These are phyloP conservation scores for Cantharis flavilabris DNA, from an alignment of 2,888 invertebrate genomes.

Conservation along the genomic window DNA sequence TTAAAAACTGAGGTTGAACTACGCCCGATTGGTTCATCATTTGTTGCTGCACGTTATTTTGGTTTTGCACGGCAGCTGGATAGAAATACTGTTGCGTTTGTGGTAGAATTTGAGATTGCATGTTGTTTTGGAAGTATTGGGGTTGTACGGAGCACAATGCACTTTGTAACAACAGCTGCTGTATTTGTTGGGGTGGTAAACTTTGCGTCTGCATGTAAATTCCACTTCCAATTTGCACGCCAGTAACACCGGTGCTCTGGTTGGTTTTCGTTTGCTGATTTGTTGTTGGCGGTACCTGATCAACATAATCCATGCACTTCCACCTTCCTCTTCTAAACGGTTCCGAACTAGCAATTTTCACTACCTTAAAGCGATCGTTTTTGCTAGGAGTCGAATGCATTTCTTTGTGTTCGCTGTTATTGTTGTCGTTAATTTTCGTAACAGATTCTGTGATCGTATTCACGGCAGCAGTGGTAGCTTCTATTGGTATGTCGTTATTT, in stretches of 20 bases:
- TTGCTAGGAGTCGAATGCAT: constrained; percentile 60
- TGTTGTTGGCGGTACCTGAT: constrained; percentile 60
- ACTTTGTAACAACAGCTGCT: constrained; percentile 54
- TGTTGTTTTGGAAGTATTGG: constrained; percentile 37
- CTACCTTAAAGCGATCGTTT: constrained; percentile 73
- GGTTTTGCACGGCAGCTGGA: constrained; percentile 48
- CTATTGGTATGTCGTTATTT: constrained; percentile 38
- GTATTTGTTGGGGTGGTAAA: constrained; percentile 56
- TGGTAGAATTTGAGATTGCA: constrained; percentile 51
- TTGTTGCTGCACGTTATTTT: constrained; percentile 41
- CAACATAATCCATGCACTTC: constrained; percentile 78
- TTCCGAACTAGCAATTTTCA: constrained; percentile 77
- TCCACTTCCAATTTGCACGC: constrained; percentile 33
- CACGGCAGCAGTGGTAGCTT: constrained; percentile 40
- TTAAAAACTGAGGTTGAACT: constrained; percentile 50
- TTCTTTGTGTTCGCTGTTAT: constrained; percentile 55
- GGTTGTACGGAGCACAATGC: constrained; percentile 42
- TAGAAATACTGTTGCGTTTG: constrained; percentile 52
- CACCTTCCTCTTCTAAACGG: constrained; percentile 76
- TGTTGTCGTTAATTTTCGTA: constrained; percentile 53
- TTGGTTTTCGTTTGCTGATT: constrained; percentile 23
- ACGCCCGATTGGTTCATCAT: constrained; percentile 42
- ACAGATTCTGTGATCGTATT: constrained; percentile 50
- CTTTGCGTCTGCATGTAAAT: constrained; percentile 55
- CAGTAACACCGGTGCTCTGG: constrained; percentile 16